Percentiles rank a stretch among this genome's conserved stretches.
Evolutionary conservation across 1,140 invertebrate genomes (phyloP).

Genomic region (Nasonia vitripennis): DNA sequence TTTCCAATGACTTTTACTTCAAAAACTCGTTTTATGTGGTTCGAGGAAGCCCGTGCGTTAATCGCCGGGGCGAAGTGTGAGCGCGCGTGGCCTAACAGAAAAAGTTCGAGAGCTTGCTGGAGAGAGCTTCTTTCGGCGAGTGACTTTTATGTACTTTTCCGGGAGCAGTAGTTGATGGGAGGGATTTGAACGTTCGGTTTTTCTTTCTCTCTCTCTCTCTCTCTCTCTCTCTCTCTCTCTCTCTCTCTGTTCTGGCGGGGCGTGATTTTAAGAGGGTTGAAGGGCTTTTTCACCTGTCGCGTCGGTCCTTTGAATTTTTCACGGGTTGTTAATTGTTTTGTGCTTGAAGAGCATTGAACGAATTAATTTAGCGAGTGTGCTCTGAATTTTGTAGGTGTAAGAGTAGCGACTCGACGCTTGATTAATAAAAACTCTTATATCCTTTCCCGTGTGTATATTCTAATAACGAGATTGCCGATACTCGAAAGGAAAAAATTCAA

Average conservation of each 20-base stretch:
- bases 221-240: background rate
- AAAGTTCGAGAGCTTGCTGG: conserved; percentile 16
- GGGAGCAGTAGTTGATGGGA: background rate
- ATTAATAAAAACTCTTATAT: too few species aligned
- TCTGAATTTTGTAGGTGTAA: too few species aligned
- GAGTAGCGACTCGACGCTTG: too few species aligned
- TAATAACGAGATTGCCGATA: too few species aligned
- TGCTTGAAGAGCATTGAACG: too few species aligned
- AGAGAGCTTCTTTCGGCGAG: conserved; percentile 8
- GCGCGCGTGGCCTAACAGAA: conserved; percentile 7
- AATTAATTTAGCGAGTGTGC: too few species aligned
- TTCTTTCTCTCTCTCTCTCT: background rate
- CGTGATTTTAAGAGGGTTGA: background rate
- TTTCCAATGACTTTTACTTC: conserved; percentile 8
- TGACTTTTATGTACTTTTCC: conserved; percentile 7
- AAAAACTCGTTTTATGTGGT: conserved; percentile 8
- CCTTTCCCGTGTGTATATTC: too few species aligned
- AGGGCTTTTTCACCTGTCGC: background rate
- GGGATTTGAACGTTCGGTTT: background rate
- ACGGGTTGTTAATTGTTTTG: background rate
- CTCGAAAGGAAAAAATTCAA: too few species aligned
- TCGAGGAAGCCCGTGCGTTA: background rate
- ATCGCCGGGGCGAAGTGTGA: background rate
- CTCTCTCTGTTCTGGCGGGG: background rate
- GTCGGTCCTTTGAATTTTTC: background rate